These are phyloP conservation scores for Andrena marginata DNA, from an alignment of 2,888 invertebrate genomes.

Conservation along the genomic window DNA sequence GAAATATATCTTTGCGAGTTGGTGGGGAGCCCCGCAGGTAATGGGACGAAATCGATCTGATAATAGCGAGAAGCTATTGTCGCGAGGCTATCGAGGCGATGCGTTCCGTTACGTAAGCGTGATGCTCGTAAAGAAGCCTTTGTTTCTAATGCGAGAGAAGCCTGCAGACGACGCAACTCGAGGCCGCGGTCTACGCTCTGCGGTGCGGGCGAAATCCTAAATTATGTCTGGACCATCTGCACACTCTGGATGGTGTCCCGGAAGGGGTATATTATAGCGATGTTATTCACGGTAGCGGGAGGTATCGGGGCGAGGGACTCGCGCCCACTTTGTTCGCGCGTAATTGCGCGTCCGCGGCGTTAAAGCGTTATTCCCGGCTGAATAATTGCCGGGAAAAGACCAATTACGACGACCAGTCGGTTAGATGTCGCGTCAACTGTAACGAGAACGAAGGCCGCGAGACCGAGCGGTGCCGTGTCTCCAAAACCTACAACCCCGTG, in stretches of 20 bases:
- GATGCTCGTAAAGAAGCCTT: slow-evolving; percentile 45
- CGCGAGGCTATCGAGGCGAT: background rate
- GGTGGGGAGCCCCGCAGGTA: background rate
- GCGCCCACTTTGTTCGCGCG: background rate
- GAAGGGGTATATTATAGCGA: background rate
- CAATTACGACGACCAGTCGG: background rate
- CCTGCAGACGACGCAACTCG: slow-evolving; percentile 21
- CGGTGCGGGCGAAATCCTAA: slow-evolving; percentile 29
- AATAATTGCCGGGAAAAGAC: background rate
- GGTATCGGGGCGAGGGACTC: background rate
- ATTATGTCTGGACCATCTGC: slow-evolving; percentile 42
- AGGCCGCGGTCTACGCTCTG: background rate
- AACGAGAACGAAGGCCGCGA: background rate
- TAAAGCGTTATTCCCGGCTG: slow-evolving; percentile 6
- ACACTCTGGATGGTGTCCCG: background rate
- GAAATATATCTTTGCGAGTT: background rate
- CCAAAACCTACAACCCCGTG: slow-evolving; percentile 18
- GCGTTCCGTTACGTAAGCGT: slow-evolving; percentile 13
- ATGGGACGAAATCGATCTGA: slow-evolving; percentile 12
- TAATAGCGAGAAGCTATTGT: too few relatives aligned
- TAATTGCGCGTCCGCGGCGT: background rate
- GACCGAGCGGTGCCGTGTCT: slow-evolving; percentile 9
- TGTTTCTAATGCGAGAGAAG: slow-evolving; percentile 29
- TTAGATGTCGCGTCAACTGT: slow-evolving; percentile 4
- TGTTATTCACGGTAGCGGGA: background rate